These are phyloP conservation scores for Phymatocera aterrima DNA, from an alignment of 2,888 invertebrate species.

Conservation along the genomic window DNA sequence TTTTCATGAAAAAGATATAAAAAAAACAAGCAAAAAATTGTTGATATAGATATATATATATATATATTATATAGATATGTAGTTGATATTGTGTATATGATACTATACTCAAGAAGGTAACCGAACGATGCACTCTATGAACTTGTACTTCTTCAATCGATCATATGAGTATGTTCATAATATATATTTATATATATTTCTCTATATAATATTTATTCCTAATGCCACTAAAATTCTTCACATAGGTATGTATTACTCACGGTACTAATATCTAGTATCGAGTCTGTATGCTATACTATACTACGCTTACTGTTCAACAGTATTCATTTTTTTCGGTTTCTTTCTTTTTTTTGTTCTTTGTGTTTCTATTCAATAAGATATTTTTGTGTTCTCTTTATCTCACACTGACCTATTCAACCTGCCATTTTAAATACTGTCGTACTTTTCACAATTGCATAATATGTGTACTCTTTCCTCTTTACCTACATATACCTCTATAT, in stretches of 20 bases:
- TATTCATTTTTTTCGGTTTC: not conserved
- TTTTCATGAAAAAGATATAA: slow-evolving; percentile 9
- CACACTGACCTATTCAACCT: slow-evolving; percentile 41
- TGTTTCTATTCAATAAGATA: not conserved
- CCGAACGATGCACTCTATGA: not conserved
- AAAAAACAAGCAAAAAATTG: too few species aligned
- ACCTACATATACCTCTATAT: too few species aligned
- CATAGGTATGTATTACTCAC: not conserved
- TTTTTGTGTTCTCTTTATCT: too few species aligned
- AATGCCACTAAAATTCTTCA: slow-evolving; percentile 33
- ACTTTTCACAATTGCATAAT: too few species aligned
- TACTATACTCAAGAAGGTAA: not conserved
- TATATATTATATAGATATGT: slow-evolving; percentile 34
- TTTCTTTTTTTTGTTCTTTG: not conserved
- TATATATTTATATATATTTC: not conserved
- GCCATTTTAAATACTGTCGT: slow-evolving; percentile 44
- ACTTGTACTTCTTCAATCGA: slow-evolving; percentile 1
- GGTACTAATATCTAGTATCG: too few species aligned
- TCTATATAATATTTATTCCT: not conserved
- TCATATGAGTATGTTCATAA: too few species aligned
- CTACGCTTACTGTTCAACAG: slow-evolving; percentile 45
- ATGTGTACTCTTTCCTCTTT: too few species aligned
- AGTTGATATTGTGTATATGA: too few species aligned
- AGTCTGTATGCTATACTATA: too few species aligned
- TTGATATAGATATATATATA: too few species aligned